Evolutionary conservation across 2,113 vertebrate genomes (phyloP).

Genomic region (Pogonocichla stellata): DNA sequence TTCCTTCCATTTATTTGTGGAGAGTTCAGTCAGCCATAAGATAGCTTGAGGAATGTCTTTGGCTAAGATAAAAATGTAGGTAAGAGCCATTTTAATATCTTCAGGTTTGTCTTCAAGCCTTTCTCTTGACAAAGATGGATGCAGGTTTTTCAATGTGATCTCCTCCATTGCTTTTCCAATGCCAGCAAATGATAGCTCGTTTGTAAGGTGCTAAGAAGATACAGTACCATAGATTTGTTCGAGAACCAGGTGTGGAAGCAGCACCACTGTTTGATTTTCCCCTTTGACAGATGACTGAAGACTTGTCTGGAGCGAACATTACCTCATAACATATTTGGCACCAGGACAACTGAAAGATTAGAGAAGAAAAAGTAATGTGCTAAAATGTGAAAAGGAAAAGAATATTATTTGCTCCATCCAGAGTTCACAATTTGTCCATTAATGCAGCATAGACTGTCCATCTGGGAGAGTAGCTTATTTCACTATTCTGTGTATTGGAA

Average conservation of each 20-base stretch:
- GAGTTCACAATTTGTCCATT: background rate
- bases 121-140: background rate
- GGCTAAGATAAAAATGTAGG: background rate
- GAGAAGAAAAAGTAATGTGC: conserved; percentile 54
- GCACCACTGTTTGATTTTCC: conserved; percentile 52
- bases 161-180: background rate
- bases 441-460: background rate
- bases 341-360: conserved; percentile 26
- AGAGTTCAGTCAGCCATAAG: background rate
- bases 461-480: background rate
- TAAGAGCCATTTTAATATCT: conserved; percentile 9
- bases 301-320: conserved; percentile 65
- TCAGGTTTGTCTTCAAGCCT: background rate
- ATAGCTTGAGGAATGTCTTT: background rate
- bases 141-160: background rate
- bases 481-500: background rate
- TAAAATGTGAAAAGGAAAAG: conserved; percentile 27
- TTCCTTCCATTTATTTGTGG: background rate
- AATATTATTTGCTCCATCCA: background rate
- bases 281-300: conserved; percentile 68
- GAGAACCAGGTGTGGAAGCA: conserved; percentile 66
- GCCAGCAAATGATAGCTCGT: background rate
- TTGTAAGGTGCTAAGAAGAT: background rate
- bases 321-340: conserved; percentile 66
- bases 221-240: conserved; percentile 27